Conservation (phyloP, 2,888 invertebrate genomes). For the Limnephilus marmoratus region DNA sequence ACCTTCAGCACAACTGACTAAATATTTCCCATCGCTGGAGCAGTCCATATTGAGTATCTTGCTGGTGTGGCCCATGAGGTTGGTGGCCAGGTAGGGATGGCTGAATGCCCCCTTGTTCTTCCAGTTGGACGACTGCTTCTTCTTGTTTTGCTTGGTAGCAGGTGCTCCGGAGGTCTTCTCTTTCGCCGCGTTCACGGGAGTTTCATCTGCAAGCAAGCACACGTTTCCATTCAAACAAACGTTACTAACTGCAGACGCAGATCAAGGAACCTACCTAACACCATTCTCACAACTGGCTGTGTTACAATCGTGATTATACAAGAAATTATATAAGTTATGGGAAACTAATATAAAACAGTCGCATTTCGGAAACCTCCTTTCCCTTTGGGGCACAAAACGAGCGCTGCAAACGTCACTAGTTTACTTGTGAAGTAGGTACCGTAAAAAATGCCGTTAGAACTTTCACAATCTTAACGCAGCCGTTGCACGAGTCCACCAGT, state of each 20-base stretch:
- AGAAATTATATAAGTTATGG: conserved; percentile 15
- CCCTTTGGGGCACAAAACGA: conserved; percentile 6
- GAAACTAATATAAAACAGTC: neutral
- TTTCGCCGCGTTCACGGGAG: conserved; percentile 64
- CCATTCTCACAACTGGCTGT: neutral
- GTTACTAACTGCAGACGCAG: neutral
- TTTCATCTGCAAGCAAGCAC: conserved; percentile 55
- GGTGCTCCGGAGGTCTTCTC: conserved; percentile 71
- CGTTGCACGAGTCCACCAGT: neutral
- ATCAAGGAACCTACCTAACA: neutral
- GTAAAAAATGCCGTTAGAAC: conserved; percentile 49
- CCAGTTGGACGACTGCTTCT: conserved; percentile 72
- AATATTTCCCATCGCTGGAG: conserved; percentile 90
- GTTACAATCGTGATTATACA: conserved; percentile 4
- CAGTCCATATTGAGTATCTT: conserved; percentile 87
- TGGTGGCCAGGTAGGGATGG: conserved; percentile 88
- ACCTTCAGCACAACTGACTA: conserved; percentile 92
- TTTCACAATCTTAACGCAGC: conserved; percentile 41
- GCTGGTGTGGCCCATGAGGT: conserved; percentile 89
- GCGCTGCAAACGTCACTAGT: neutral
- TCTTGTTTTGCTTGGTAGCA: conserved; percentile 71
- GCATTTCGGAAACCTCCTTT: conserved; percentile 18
- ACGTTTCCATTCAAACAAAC: conserved; percentile 23
- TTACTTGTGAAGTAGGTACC: conserved; percentile 19
- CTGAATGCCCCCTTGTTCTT: conserved; percentile 77